A percentile compares a stretch with the other conserved stretches of the same genome.
phyloP scores from a whole-genome alignment of 92 coral and sea anemone genomes.

The Paragorgia papillata region DNA sequence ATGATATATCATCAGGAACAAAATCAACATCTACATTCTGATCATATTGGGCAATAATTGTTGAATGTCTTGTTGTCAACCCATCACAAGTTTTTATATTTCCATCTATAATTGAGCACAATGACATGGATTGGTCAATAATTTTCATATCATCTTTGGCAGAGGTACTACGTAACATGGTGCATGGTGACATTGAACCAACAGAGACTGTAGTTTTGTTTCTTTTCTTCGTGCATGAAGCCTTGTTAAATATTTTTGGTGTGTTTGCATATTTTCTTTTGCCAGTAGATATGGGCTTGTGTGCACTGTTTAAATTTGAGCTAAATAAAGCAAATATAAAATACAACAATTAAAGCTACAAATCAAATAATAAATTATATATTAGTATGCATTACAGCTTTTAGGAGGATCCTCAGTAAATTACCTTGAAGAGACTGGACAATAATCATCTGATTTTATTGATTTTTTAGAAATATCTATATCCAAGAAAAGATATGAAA shows the following conservation, averaged over 20 bases:
- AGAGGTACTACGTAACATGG: not conserved
- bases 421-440: too few relatives aligned
- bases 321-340: too few relatives aligned
- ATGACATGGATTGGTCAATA: not conserved
- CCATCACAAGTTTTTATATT: not conserved
- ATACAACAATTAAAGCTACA: too few relatives aligned
- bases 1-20: conserved; percentile 32
- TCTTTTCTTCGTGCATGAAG: not conserved
- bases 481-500: too few relatives aligned
- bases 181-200: conserved; percentile 27
- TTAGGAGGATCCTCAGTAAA: too few relatives aligned
- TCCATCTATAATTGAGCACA: conserved; percentile 3
- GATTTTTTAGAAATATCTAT: too few relatives aligned
- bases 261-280: not conserved
- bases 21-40: not conserved
- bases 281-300: not conserved
- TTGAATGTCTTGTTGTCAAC: not conserved
- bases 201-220: conserved; percentile 29
- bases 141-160: not conserved
- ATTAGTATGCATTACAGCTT: too few relatives aligned
- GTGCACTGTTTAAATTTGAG: not conserved
- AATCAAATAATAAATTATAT: too few relatives aligned
- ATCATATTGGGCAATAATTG: not conserved
- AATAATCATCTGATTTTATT: too few relatives aligned
- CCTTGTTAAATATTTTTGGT: not conserved